Evolutionary conservation across 2,888 invertebrate genomes (phyloP).

Genomic region (Microplitis deprimator): DNA sequence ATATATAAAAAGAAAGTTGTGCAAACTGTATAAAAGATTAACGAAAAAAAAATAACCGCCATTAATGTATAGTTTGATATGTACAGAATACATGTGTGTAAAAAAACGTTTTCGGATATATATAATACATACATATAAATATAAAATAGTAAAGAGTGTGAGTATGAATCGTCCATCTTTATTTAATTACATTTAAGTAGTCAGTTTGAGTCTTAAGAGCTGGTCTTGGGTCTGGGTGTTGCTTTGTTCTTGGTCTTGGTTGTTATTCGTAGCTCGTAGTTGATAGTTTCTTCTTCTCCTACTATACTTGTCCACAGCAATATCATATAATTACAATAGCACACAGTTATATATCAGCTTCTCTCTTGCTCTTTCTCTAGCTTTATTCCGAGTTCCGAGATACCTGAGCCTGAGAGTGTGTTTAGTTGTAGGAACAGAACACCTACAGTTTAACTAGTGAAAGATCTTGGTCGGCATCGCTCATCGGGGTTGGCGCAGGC

Average conservation of each 20-base stretch:
- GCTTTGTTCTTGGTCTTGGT: neutral
- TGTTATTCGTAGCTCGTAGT: conserved; percentile 1
- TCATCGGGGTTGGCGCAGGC: conserved; percentile 19
- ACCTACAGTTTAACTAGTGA: neutral
- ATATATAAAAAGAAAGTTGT: too few relatives aligned
- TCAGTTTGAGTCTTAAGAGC: conserved; percentile 5
- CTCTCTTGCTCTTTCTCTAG: too few relatives aligned
- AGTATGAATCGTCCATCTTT: conserved; percentile 7
- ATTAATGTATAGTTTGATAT: too few relatives aligned
- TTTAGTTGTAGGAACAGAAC: neutral
- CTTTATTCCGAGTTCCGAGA: too few relatives aligned
- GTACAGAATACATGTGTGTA: too few relatives aligned
- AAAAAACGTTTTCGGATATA: neutral
- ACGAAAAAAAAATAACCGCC: too few relatives aligned
- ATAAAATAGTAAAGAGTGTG: neutral
- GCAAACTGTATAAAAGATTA: too few relatives aligned
- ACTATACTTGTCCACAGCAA: neutral
- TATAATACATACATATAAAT: neutral
- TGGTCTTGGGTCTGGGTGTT: neutral
- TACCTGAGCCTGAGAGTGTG: too few relatives aligned
- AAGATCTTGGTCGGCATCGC: neutral
- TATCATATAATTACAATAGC: neutral
- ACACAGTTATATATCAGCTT: too few relatives aligned
- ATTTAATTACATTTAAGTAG: conserved; percentile 6
- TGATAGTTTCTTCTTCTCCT: neutral